Base-by-base conservation (phyloP, 2,797 vertebrate genomes). In the Crax fasciolata region DNA sequence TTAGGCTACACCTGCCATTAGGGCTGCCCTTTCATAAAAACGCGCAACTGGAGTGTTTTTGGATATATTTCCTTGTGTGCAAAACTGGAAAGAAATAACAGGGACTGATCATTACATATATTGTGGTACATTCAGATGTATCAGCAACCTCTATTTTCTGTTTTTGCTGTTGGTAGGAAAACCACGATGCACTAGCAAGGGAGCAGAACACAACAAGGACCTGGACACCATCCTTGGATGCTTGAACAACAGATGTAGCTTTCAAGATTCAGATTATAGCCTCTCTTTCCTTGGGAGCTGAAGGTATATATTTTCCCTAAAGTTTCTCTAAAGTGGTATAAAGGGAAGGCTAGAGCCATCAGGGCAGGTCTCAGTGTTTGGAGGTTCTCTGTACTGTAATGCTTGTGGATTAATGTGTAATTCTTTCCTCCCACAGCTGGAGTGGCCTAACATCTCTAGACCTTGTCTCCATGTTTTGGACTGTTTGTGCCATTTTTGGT, bases 81-180 rank as follows among this genome's bases (percentile, higher is more conserved):
- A 74, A 58, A 88, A 55, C 25, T 17, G 12, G 25, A 49, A 44
- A 17, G 38, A 28, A 79, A 9, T 28, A 54, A 54, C 9, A 48
- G 52, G 21, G 28, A 44, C 7, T 16, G 28, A 63, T 27, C 0
- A 0, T 51, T 39, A 9, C 38, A 8, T 8, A 19, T 23, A 18
- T 55, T 19, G 15, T 28, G 32, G 51, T 21, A 59, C 82, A 68
- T 43, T 66, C 52, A 16, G 7, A 11, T 3, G 6, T 66, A 32
- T 12, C 54, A 54, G 61, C 39, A 84, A 70, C 51, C 2, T 3
- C 55, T 49, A 13, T 41, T 62, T 38, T 54, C 48, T 4, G 1
- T 12, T 59, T 91, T 35, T 71, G 39, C 8, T 48, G 51, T 43
- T 2, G 10, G 35, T 13, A 62, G 49, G 38, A 74, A 65, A 84